phyloP scores from a whole-genome alignment of 2,113 vertebrate species.

The Labeo rohita region DNA sequence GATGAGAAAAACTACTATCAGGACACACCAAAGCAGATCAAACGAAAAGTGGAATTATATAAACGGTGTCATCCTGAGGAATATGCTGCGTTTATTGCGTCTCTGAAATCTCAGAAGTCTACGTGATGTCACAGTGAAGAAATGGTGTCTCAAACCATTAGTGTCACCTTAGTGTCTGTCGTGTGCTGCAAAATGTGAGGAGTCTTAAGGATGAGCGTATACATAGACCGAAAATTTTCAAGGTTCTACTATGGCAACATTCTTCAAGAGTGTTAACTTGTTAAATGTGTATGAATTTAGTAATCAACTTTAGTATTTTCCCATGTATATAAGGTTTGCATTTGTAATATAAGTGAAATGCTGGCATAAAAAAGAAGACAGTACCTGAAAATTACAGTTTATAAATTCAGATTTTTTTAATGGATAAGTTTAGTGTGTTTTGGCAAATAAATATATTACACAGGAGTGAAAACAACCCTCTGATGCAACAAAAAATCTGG shows the following conservation, averaged over 20 bases:
- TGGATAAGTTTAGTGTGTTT: background rate
- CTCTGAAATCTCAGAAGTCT: constrained; percentile 72
- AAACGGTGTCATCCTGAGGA: constrained; percentile 84
- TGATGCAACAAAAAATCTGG: background rate
- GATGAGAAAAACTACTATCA: constrained; percentile 99
- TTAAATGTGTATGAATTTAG: background rate
- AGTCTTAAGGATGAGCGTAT: background rate
- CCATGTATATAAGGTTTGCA: background rate
- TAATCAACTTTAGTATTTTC: background rate
- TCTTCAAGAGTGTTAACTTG: background rate
- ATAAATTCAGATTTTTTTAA: background rate
- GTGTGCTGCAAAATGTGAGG: background rate
- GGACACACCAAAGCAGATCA: constrained; percentile 96
- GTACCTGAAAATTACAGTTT: background rate
- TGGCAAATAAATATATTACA: background rate
- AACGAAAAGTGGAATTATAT: constrained; percentile 87
- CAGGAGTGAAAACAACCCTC: background rate
- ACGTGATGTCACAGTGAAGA: background rate
- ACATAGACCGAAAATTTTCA: background rate
- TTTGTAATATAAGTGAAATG: background rate
- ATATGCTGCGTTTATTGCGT: constrained; percentile 78
- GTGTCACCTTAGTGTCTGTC: background rate
- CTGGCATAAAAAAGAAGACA: background rate
- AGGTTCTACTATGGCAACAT: background rate
- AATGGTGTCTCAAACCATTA: background rate